phyloP scores from a whole-genome alignment of 2,113 vertebrate genomes.

The Oriolus oriolus region DNA sequence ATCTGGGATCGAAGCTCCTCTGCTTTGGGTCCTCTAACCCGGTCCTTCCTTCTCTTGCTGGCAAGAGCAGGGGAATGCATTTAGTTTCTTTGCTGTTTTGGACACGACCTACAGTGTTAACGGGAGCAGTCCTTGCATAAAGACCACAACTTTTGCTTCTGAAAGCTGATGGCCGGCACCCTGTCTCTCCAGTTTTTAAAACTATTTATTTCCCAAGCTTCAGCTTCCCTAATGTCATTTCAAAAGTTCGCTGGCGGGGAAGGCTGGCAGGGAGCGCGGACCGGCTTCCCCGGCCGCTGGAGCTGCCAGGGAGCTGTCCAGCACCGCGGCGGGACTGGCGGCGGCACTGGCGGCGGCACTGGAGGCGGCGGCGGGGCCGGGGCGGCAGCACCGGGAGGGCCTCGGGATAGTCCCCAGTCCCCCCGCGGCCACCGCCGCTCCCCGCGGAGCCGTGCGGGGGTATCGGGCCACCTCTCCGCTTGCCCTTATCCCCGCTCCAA shows the following conservation, averaged over 20 bases:
- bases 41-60: background rate
- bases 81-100: background rate
- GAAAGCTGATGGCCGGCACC: background rate
- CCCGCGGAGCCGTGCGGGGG: background rate
- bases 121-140: background rate
- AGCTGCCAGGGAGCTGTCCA: constrained; percentile 64
- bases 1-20: background rate
- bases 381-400: background rate
- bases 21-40: background rate
- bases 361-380: background rate
- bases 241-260: background rate
- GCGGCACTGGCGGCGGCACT: no score
- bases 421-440: background rate
- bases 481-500: background rate
- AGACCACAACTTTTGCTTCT: background rate
- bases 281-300: background rate
- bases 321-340: background rate
- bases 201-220: rapidly evolving
- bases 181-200: background rate
- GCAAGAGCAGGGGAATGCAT: background rate
- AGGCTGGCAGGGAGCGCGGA: background rate
- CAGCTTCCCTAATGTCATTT: background rate
- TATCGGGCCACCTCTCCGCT: background rate
- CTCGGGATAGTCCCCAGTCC: no score
- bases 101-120: rapidly evolving